Evolutionary conservation across 2,888 invertebrate species (phyloP).

Genomic region (Nephrocerus scutellatus): DNA sequence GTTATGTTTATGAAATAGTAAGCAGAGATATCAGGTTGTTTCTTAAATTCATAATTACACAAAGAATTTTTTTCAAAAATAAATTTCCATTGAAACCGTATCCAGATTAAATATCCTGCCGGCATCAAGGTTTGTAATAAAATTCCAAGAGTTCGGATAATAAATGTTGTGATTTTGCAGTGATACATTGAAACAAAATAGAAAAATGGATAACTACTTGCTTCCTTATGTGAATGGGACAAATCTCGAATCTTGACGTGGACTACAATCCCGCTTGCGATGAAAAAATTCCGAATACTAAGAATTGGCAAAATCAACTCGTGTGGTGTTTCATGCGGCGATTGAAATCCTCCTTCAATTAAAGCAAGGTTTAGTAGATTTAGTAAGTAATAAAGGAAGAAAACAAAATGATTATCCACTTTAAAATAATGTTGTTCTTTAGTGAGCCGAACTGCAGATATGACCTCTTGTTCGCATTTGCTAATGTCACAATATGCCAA

Average conservation of each 20-base stretch:
- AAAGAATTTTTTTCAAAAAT: too few species aligned
- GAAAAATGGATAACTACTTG: slow-evolving; percentile 41
- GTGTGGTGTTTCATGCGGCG: slow-evolving; percentile 87
- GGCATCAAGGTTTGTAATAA: too few species aligned
- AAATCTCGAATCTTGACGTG: slow-evolving; percentile 85
- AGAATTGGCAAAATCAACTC: slow-evolving; percentile 73
- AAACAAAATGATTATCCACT: slow-evolving; percentile 1
- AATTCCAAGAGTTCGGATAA: too few species aligned
- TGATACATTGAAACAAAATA: too few species aligned
- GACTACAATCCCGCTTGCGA: slow-evolving; percentile 91
- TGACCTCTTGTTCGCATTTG: slow-evolving; percentile 88
- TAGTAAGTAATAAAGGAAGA: slow-evolving; percentile 9
- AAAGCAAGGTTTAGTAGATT: slow-evolving; percentile 84
- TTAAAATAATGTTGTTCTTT: slow-evolving; percentile 7
- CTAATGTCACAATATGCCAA: slow-evolving; percentile 87
- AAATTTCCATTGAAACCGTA: too few species aligned
- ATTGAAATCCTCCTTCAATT: slow-evolving; percentile 83
- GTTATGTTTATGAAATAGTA: too few species aligned
- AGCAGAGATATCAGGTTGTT: too few species aligned
- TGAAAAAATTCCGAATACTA: slow-evolving; percentile 87
- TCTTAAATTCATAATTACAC: too few species aligned
- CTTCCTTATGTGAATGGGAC: slow-evolving; percentile 56
- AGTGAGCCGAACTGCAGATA: slow-evolving; percentile 95
- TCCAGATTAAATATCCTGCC: too few species aligned
- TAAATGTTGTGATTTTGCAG: too few species aligned